Conservation (phyloP, 2,113 vertebrate species). For the Pogonocichla stellata region DNA sequence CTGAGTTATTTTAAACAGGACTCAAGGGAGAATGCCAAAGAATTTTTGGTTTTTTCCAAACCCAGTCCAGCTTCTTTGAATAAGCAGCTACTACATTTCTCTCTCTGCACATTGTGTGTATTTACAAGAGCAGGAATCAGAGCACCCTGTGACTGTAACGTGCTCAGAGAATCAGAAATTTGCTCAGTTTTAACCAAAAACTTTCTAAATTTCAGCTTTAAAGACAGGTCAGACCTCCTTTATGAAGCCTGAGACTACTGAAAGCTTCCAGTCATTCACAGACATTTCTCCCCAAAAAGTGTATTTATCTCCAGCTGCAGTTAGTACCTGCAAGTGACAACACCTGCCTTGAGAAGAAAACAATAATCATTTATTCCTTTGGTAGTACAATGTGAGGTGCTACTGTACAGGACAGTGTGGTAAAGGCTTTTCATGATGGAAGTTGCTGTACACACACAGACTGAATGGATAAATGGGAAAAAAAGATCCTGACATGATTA, state of each 20-base stretch:
- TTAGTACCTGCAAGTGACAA: neutral
- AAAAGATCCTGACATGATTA: neutral
- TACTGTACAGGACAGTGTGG: neutral
- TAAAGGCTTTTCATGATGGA: neutral
- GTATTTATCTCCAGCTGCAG: neutral
- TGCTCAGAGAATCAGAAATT: neutral
- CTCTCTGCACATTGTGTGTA: neutral
- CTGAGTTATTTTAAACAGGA: conserved; percentile 42
- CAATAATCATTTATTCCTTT: neutral
- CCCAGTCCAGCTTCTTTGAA: neutral
- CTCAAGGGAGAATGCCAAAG: neutral
- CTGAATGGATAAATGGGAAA: neutral
- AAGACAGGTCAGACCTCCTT: neutral
- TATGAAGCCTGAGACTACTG: neutral
- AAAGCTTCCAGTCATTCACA: neutral
- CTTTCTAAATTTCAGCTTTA: neutral
- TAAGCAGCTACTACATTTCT: neutral
- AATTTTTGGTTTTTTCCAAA: neutral
- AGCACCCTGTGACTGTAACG: neutral
- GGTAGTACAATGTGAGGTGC: neutral
- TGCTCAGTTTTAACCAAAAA: neutral
- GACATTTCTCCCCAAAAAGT: neutral
- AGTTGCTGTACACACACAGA: neutral
- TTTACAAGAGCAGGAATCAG: neutral
- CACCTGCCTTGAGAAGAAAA: neutral